Base-by-base conservation (phyloP, 2,797 vertebrate species). In the Semotilus atromaculatus region DNA sequence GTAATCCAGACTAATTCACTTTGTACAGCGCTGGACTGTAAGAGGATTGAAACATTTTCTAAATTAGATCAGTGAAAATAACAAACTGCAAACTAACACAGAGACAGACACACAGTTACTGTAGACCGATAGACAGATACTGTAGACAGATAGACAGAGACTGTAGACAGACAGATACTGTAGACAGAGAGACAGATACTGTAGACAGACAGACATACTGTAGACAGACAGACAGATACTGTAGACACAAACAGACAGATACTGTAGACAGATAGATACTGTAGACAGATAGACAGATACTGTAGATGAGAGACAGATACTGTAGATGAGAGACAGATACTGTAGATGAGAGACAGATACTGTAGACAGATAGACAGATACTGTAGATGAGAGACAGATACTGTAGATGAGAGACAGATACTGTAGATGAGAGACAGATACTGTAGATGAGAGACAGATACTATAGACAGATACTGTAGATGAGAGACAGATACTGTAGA, bases 41-140 rank as follows among this genome's bases (percentile, higher is more conserved):
- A 97, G 96, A 96, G 96, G 97, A 97, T 97, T 96, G 93, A 91
- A 89, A 95, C 95, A 95, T 96, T 96, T 95, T 94, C 95, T 95
- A 96, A 97, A 97, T 97, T 96, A 96, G 96, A 96, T 94, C 95
- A 94, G 93, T 91, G 94, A 95, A 92, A 95, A 95, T 94, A 95
- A 95, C 94, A 93, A 93, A 93, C 90, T 92, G 90, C 86, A 90
- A 91, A 94, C 89, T 92, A 91, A 92, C 91, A 90, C 84, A 76
- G 88, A 45, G 70, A 72, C 5, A 45, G 38, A 71, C 18, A 23
- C 16, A 68, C 1, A 36, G 10, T 10, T 0, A 53, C 51, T 53
- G 19, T 16, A 34, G 26, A 66, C 29, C 18, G 26, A 66, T 1
- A 67, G 31, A 67, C 9, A n/a, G 34, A 14, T 1, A 60, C 58